These are phyloP conservation scores for Cyphomyrmex costatus DNA, from an alignment of 1,140 invertebrate genomes.

Conservation along the genomic window DNA sequence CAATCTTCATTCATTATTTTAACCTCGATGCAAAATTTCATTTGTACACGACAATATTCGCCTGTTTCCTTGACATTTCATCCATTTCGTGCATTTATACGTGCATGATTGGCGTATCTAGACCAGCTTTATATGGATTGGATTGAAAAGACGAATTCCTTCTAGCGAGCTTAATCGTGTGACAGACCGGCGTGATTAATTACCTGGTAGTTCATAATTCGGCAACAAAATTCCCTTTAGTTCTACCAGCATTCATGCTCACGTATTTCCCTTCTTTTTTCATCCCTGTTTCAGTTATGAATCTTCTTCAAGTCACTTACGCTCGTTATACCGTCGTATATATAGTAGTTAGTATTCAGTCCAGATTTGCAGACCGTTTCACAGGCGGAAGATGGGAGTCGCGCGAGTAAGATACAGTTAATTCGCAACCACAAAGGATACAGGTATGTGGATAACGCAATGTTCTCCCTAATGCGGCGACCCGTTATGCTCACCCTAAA, in stretches of 20 bases:
- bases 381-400: constrained; percentile 15
- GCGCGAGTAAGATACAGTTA: constrained; percentile 47
- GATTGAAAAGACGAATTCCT: constrained; percentile 55
- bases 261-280: constrained; percentile 6
- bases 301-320: constrained; percentile 52
- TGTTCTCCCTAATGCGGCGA: constrained; percentile 13
- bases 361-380: constrained; percentile 35
- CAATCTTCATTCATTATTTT: constrained; percentile 55
- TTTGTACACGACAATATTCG: constrained; percentile 14
- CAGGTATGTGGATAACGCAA: constrained; percentile 13
- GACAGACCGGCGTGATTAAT: constrained; percentile 49
- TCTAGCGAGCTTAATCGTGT: constrained; percentile 5
- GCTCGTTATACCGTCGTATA: constrained; percentile 42
- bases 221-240: constrained; percentile 8
- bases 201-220: constrained; percentile 38
- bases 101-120: constrained; percentile 35
- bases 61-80: constrained; percentile 20
- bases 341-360: constrained; percentile 33
- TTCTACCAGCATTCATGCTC: neutral
- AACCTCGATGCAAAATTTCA: constrained; percentile 38
- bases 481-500: neutral
- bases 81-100: constrained; percentile 2
- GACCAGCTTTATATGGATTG: constrained; percentile 32
- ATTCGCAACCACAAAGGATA: constrained; percentile 40
- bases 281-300: constrained; percentile 29